These are phyloP conservation scores for Oryctolagus cuniculus DNA, from an alignment of 2,113 vertebrate species.

Conservation along the genomic window mOryCun1.1 NC_091436.1:67198001-67198500, in stretches of 20 bases:
- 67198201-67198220: neutral
- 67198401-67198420: slow-evolving; percentile 66
- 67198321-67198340: slow-evolving; percentile 75
- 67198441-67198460: slow-evolving; percentile 83
- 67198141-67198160: neutral
- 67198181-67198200: neutral
- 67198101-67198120: slow-evolving; percentile 51
- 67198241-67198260: neutral
- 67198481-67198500: slow-evolving; percentile 82
- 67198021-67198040: slow-evolving; percentile 73
- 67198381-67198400: slow-evolving; percentile 78
- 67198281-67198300: slow-evolving; percentile 16
- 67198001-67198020: slow-evolving; percentile 76
- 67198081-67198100: slow-evolving; percentile 68
- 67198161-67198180: slow-evolving; percentile 50
- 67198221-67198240: neutral
- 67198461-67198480: slow-evolving; percentile 77
- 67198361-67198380: slow-evolving; percentile 79
- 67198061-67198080: slow-evolving; percentile 67
- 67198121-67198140: slow-evolving; percentile 67
- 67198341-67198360: slow-evolving; percentile 75
- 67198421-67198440: slow-evolving; percentile 83
- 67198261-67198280: slow-evolving; percentile 1
- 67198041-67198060: slow-evolving; percentile 69
- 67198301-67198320: neutral